Base-by-base conservation (phyloP, 2,113 vertebrate species). In the Aythya baeri region DNA sequence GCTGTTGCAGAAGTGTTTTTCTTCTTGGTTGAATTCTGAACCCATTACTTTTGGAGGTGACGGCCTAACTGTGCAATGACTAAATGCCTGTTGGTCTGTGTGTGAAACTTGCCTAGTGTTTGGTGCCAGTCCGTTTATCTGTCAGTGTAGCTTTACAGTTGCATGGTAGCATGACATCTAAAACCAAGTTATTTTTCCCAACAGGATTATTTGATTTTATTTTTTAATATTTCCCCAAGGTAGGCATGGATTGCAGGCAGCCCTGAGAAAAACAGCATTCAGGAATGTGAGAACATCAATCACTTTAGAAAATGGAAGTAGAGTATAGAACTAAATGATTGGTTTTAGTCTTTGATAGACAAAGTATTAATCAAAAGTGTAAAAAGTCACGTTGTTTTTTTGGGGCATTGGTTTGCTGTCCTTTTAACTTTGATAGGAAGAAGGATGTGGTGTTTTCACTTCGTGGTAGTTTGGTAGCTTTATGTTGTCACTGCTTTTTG, bases 371-470 rank as follows among this genome's bases (percentile, higher is more conserved):
- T 83, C 8, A 52, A 44, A 62, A 27, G 11, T 26, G 23, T 11
- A 2, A 3, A 61, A 79, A 36, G 14, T 31, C 17, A 49, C 2
- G 0, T 17, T 18, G 7, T 22, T 41, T 68, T 72, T 36, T 6
- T 41, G 62, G 36, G 25, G 13, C 17, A 11, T 67, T 59, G 32
- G 8, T 83, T 83, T 74, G 29, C 25, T 34, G 32, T 71, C 23
- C 4, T 59, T 92, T 65, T 59, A 59, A 23, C 32, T 84, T 52
- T 26, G 61, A 5, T 31, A n/a, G 44, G 31, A 68, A 67, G 80
- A n/a, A 78, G 36, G 52, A 26, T 44, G 7, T 14, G 5, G 31
- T 70, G 41, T 12, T 54, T 87, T 92, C 31, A 6, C 34, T 83
- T 76, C 58, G 55, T 76, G 59, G 29, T 71, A 29, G 6, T 13